These are phyloP conservation scores for Netelia fuscicornis DNA, from an alignment of 2,888 invertebrate genomes.

Conservation along the genomic window DNA sequence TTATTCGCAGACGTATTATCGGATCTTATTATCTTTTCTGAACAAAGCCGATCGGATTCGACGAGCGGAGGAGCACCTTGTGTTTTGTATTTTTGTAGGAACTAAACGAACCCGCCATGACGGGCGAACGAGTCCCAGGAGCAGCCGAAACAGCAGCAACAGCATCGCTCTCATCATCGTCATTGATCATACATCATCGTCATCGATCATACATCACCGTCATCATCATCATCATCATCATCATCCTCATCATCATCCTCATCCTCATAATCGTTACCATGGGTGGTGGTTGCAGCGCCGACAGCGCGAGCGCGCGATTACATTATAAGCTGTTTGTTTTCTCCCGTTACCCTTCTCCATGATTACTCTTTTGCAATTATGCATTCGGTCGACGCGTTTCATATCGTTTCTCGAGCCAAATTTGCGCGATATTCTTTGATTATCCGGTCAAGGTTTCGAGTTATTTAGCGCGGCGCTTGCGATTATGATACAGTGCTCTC, in stretches of 20 bases:
- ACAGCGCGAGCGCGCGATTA: not conserved
- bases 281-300: not conserved
- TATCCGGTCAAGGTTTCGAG: slow-evolving; percentile 78
- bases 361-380: not conserved
- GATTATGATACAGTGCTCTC: slow-evolving; percentile 69
- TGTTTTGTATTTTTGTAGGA: no score
- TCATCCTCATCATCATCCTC: no score
- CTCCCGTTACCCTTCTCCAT: slow-evolving; percentile 17
- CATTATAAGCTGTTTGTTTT: not conserved
- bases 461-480: slow-evolving; percentile 79
- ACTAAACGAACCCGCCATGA: no score
- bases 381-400: not conserved
- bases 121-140: no score
- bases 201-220: no score
- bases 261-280: no score
- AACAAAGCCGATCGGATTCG: no score
- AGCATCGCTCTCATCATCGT: no score
- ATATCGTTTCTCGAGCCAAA: not conserved
- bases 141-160: no score
- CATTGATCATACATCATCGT: no score
- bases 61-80: no score
- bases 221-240: no score
- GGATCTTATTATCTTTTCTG: not conserved
- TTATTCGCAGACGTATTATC: slow-evolving; percentile 63
- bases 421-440: slow-evolving; percentile 82